phyloP scores from a whole-genome alignment of 2,113 vertebrate genomes.

The Trematomus loennbergii region DNA sequence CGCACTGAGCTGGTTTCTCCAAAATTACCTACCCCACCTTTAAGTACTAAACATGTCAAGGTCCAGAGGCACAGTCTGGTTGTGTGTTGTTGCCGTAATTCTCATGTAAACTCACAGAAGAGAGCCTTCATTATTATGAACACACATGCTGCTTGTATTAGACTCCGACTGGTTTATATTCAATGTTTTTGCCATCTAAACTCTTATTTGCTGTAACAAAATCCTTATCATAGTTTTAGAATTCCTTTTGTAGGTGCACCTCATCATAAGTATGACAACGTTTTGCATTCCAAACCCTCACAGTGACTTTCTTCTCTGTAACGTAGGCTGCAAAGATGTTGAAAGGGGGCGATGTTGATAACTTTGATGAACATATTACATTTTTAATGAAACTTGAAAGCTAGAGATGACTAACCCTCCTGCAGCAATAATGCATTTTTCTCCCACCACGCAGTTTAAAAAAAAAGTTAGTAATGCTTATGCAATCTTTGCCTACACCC shows the following conservation, averaged over 20 bases:
- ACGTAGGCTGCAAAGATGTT: slow-evolving; percentile 8
- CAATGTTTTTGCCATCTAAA: neutral
- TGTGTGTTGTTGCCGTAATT: slow-evolving; percentile 3
- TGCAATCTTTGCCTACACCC: slow-evolving; percentile 34
- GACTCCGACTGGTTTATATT: neutral
- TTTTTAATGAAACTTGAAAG: slow-evolving; percentile 68
- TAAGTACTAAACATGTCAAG: slow-evolving; percentile 2
- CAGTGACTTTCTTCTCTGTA: slow-evolving; percentile 27
- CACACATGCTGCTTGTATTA: neutral
- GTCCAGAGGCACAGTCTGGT: slow-evolving; percentile 8
- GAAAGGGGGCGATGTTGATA: slow-evolving; percentile 7
- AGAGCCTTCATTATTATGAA: slow-evolving; percentile 15
- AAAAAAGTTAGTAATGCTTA: slow-evolving; percentile 16
- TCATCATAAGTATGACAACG: neutral
- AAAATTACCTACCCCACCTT: no score
- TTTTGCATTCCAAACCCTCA: slow-evolving; percentile 20
- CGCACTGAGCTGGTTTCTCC: no score
- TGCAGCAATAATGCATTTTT: slow-evolving; percentile 44
- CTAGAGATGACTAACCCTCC: slow-evolving; percentile 34
- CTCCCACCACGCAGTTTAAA: slow-evolving; percentile 2
- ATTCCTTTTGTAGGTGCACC: neutral
- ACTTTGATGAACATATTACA: slow-evolving; percentile 30
- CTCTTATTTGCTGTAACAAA: neutral
- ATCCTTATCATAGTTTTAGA: no score
- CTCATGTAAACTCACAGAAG: slow-evolving; percentile 4